A percentile compares a stretch with the other conserved stretches of the same genome.
Evolutionary conservation across 92 coral and sea anemone genomes (phyloP).

Genomic region (Meandrina meandrites): DNA sequence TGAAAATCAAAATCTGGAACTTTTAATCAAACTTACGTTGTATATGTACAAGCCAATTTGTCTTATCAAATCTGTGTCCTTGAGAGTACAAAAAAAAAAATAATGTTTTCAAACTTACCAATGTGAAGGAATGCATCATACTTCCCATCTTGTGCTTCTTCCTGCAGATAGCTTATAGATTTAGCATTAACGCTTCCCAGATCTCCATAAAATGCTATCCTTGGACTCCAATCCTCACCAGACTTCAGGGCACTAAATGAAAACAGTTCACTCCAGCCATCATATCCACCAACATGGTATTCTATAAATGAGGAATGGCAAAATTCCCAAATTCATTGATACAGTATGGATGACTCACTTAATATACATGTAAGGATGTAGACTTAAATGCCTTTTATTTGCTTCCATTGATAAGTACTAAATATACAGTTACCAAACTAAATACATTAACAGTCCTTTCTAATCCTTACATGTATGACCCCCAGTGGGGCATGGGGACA

Average conservation of each 20-base stretch:
- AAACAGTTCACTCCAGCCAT: slow-evolving; percentile 88
- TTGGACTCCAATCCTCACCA: slow-evolving; percentile 93
- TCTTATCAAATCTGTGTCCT: not conserved
- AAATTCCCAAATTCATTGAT: no score
- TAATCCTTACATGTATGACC: no score
- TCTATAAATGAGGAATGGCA: slow-evolving; percentile 33
- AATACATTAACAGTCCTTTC: no score
- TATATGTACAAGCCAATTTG: no score
- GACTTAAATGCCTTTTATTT: no score
- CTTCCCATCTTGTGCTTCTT: slow-evolving; percentile 75
- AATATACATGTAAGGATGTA: no score
- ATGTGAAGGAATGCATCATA: slow-evolving; percentile 88
- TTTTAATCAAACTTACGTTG: no score
- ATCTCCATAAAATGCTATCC: slow-evolving; percentile 87
- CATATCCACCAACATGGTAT: slow-evolving; percentile 91
- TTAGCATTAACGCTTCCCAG: slow-evolving; percentile 78
- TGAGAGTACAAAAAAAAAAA: not conserved
- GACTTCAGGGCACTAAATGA: slow-evolving; percentile 64
- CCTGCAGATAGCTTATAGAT: slow-evolving; percentile 82
- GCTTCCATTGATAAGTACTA: no score
- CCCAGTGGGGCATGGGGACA: no score
- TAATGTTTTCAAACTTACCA: slow-evolving; percentile 52
- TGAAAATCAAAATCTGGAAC: no score
- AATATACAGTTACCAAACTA: no score
- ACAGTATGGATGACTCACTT: no score